Conservation (phyloP, 2,113 vertebrate genomes). For the Diphyllodes magnificus region DNA sequence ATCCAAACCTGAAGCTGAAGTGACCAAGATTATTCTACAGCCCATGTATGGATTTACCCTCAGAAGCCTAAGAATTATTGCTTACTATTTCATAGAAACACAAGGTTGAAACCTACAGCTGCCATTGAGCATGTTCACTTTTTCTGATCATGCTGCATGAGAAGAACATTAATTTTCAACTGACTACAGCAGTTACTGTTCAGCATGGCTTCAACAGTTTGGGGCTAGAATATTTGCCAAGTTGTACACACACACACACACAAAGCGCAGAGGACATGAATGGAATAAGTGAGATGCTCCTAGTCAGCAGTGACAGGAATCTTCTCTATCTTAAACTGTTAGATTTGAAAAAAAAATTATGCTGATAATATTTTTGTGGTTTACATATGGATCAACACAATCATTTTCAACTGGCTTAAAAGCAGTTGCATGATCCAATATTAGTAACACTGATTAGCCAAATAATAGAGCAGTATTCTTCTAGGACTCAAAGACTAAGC, state of each 20-base stretch:
- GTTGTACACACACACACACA: background rate
- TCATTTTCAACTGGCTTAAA: background rate
- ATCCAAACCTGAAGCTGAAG: background rate
- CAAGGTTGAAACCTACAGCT: background rate
- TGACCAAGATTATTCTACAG: background rate
- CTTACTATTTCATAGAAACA: background rate
- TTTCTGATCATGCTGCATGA: background rate
- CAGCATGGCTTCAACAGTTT: background rate
- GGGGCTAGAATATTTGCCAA: background rate
- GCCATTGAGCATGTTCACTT: background rate
- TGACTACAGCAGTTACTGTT: background rate
- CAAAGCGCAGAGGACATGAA: rapidly evolving
- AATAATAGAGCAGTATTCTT: background rate
- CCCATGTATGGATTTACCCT: background rate
- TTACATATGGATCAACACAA: background rate
- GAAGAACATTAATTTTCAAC: background rate
- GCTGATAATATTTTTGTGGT: background rate
- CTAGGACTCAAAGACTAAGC: background rate
- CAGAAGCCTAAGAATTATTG: background rate
- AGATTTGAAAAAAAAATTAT: background rate
- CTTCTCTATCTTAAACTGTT: background rate
- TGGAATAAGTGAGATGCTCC: background rate
- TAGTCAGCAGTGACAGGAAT: background rate
- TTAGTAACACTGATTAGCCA: background rate
- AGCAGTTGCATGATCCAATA: background rate